Evolutionary conservation across 2,113 vertebrate genomes (phyloP), one percentile per base, ranked within the genome.

Genomic region (Haplotaxodon microlepis): DNA sequence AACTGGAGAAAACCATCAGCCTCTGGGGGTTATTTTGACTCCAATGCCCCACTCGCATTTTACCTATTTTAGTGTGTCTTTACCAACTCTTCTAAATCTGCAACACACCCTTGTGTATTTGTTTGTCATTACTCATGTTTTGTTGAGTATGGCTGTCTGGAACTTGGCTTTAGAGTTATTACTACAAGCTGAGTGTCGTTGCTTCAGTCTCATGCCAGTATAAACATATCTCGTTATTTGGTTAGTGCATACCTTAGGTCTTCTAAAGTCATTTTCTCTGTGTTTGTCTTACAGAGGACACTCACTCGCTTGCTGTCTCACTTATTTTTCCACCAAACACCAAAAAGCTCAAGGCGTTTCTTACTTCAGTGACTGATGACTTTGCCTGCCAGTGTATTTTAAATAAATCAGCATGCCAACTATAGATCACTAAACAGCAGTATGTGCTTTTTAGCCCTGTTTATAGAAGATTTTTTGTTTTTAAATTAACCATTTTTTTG

Each of bases 201-300:
- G 69, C 51, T 51, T 61, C 80, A 84, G 38, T 57, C 29, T 88
- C 71, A 45, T 66, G 79, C 61, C 54, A 82, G 69, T 84, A 61
- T 86, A 87, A 92, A 91, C 86, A 79, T 17, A 82, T 36, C 79
- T 14, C 7, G 34, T 51, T 81, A 69, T 84, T 84, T 87, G 73
- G 51, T 80, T 73, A 27, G 76, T 66, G 31, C 81, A 42, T 86
- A 84, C 63, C 82, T 85, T 40, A 76, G 34, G 63, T 84, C 42
- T 83, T 45, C 63, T 57, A 47, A 87, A 85, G 38, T 83, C 8
- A 31, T 83, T 86, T 79, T 57, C 83, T 61, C 61, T 34, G 14
- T 45, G 56, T 80, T 27, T 71, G 38, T 81, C 42, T 83, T 82
- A 10, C 69, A 54, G 24, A 51, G 17, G 9, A 87, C 42, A 11